phyloP scores from a whole-genome alignment of 2,113 vertebrate genomes.

The Callopanchax toddi region DNA sequence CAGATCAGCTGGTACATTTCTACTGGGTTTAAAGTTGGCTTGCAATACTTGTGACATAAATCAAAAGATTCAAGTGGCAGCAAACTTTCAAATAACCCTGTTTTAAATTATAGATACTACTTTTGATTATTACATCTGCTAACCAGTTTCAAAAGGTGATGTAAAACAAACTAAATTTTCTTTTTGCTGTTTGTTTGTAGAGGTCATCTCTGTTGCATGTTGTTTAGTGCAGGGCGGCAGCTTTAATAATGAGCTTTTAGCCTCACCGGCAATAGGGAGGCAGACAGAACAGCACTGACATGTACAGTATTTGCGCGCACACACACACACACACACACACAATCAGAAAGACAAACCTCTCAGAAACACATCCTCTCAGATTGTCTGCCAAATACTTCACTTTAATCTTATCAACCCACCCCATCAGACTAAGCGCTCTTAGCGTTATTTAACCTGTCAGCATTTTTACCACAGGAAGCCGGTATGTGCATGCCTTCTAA shows the following conservation, averaged over 20 bases:
- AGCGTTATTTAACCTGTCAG: slow-evolving; percentile 75
- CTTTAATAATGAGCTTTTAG: slow-evolving; percentile 74
- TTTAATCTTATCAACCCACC: slow-evolving; percentile 81
- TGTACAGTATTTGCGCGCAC: background rate
- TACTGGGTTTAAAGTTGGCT: background rate
- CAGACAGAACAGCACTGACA: slow-evolving; percentile 36
- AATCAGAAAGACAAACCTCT: slow-evolving; percentile 42
- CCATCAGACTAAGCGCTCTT: slow-evolving; percentile 71
- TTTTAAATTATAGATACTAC: slow-evolving; percentile 2
- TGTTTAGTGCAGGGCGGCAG: slow-evolving; percentile 57
- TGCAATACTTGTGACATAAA: background rate
- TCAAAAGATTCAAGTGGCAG: slow-evolving; percentile 11
- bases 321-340: slow-evolving; percentile 14
- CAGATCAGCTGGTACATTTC: background rate
- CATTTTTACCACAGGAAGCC: slow-evolving; percentile 68
- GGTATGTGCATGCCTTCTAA: slow-evolving; percentile 40
- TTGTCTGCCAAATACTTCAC: slow-evolving; percentile 74
- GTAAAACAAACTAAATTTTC: background rate
- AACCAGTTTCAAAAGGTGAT: background rate
- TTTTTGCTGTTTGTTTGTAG: slow-evolving; percentile 28
- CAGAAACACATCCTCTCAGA: slow-evolving; percentile 56
- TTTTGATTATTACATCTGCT: slow-evolving; percentile 4
- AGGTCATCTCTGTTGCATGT: slow-evolving; percentile 39
- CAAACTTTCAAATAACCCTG: slow-evolving; percentile 8
- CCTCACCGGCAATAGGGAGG: slow-evolving; percentile 46